phyloP scores from a whole-genome alignment of 2,113 vertebrate genomes.

The Psilopogon haemacephalus region DNA sequence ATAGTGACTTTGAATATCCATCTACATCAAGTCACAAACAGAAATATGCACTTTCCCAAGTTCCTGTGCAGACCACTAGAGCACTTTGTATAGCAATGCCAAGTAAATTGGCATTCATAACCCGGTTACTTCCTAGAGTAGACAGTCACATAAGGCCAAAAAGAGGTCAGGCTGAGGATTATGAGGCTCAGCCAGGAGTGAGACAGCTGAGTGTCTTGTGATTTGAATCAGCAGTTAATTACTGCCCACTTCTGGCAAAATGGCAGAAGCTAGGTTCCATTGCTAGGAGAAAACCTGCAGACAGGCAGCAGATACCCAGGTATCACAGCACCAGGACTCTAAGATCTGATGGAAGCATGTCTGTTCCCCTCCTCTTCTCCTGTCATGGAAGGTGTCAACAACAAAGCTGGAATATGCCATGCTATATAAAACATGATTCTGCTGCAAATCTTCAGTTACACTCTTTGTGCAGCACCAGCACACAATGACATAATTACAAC shows the following conservation, averaged over 20 bases:
- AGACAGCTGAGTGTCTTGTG: background rate
- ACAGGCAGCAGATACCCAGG: background rate
- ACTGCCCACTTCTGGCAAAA: constrained; percentile 23
- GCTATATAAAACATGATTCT: background rate
- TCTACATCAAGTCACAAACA: background rate
- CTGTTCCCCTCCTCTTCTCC: background rate
- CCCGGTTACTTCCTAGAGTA: background rate
- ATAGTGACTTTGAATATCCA: background rate
- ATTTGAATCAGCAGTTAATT: constrained; percentile 7
- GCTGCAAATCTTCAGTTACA: background rate
- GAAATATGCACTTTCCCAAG: fast-evolving
- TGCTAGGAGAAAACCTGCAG: background rate
- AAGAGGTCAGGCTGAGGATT: background rate
- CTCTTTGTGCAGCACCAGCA: background rate
- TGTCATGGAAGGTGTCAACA: background rate
- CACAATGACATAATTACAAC: background rate
- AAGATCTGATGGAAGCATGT: fast-evolving
- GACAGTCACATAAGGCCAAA: background rate
- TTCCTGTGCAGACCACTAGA: fast-evolving
- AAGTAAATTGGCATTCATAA: background rate
- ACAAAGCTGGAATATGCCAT: background rate
- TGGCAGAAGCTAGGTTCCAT: background rate
- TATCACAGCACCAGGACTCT: background rate
- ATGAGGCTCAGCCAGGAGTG: background rate
- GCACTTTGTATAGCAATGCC: background rate